A percentile compares a stretch with the other conserved stretches of the same genome.
Evolutionary conservation across 2,113 vertebrate species (phyloP).

Genomic region (Coregonus clupeaformis): DNA sequence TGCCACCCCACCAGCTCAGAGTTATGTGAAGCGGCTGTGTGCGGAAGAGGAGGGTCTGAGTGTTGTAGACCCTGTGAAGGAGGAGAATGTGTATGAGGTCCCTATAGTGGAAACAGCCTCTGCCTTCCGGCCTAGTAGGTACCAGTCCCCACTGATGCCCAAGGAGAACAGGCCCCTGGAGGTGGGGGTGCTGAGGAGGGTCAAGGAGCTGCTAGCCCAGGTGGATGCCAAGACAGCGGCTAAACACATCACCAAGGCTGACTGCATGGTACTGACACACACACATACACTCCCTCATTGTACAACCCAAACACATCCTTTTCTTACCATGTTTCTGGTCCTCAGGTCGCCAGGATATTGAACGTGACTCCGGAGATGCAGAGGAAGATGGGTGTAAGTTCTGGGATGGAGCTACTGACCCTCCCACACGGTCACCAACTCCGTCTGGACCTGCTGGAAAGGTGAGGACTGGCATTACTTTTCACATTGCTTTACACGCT

Average conservation of each 20-base stretch:
- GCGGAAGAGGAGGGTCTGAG: conserved; percentile 56
- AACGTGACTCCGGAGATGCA: conserved; percentile 84
- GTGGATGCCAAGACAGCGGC: conserved; percentile 83
- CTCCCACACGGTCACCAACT: conserved; percentile 92
- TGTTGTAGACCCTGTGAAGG: conserved; percentile 6
- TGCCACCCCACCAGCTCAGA: conserved; percentile 61
- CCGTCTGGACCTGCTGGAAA: conserved; percentile 91
- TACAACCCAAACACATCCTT: background rate
- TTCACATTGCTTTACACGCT: background rate
- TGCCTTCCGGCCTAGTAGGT: conserved; percentile 79
- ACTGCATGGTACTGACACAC: conserved; percentile 81
- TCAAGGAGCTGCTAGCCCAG: conserved; percentile 87
- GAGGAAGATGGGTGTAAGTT: conserved; percentile 90
- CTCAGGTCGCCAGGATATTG: conserved; percentile 88
- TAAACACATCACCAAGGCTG: conserved; percentile 89
- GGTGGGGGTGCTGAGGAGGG: conserved; percentile 83
- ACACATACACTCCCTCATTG: background rate
- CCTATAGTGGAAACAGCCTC: conserved; percentile 82
- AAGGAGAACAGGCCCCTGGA: conserved; percentile 90
- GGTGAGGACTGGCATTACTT: conserved; percentile 64
- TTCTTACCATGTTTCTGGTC: conserved; percentile 19
- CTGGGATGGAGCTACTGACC: conserved; percentile 92
- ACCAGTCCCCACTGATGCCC: conserved; percentile 83
- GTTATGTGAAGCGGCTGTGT: conserved; percentile 78
- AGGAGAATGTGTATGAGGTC: conserved; percentile 45